A percentile compares a stretch with the other conserved stretches of the same genome.
Evolutionary conservation across 2,797 vertebrate species (phyloP).

Genomic region (Nothura maculosa): DNA sequence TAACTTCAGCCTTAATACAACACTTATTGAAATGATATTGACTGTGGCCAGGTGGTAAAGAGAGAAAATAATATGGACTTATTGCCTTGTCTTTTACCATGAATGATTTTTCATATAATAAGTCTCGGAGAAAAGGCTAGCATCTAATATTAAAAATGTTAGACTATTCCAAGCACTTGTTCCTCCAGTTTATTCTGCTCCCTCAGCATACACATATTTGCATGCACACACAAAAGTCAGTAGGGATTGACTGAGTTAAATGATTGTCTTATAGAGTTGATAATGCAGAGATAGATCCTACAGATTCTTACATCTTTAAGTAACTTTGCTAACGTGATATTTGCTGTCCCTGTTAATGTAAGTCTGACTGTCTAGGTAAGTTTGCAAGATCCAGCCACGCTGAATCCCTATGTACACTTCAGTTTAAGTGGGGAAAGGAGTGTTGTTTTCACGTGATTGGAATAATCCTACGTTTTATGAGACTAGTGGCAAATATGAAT

Average conservation of each 20-base stretch:
- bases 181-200: background rate
- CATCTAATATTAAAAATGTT: constrained; percentile 1
- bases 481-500: background rate
- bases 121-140: background rate
- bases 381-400: background rate
- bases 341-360: background rate
- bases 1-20: constrained; percentile 38
- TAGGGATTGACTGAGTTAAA: background rate
- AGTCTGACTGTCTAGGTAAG: background rate
- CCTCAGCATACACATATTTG: background rate
- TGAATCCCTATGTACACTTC: background rate
- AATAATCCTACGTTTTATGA: background rate
- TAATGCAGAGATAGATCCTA: background rate
- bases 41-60: constrained; percentile 54
- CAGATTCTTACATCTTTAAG: background rate
- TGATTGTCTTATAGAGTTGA: background rate
- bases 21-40: constrained; percentile 38
- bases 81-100: constrained; percentile 45
- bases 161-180: background rate
- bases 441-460: background rate
- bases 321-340: background rate
- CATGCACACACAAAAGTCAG: background rate
- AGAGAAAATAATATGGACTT: background rate
- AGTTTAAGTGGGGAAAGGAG: background rate
- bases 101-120: constrained; percentile 20